Percentiles rank a stretch among this genome's conserved stretches.
phyloP scores from a whole-genome alignment of 92 coral and sea anemone species.

The Blastomussa wellsi region DNA sequence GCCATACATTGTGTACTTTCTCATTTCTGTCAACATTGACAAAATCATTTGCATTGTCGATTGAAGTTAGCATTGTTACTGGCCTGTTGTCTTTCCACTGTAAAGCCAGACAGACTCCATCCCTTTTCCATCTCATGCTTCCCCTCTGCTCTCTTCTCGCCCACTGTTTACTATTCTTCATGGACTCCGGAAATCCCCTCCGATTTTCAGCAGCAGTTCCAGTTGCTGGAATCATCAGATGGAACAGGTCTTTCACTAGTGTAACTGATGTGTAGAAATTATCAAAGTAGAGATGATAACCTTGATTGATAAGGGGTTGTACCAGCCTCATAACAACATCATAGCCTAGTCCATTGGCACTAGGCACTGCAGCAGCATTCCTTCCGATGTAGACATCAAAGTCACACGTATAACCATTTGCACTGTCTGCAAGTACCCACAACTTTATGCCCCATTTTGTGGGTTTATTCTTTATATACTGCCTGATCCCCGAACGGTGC shows the following conservation, averaged over 20 bases:
- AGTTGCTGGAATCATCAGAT: neutral
- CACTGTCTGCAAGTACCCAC: neutral
- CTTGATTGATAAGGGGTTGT: neutral
- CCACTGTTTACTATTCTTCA: neutral
- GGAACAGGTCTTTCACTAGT: neutral
- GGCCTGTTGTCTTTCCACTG: slow-evolving; percentile 23
- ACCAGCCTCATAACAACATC: neutral
- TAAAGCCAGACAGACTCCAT: slow-evolving; percentile 20
- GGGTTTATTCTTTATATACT: neutral
- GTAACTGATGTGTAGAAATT: neutral
- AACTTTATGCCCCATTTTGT: neutral
- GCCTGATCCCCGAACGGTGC: neutral
- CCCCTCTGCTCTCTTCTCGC: neutral
- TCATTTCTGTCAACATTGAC: neutral
- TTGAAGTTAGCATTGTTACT: slow-evolving; percentile 39
- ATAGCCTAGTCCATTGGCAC: slow-evolving; percentile 4
- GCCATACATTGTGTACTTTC: slow-evolving; percentile 24
- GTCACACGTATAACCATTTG: neutral
- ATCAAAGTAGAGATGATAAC: neutral
- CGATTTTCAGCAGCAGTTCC: slow-evolving; percentile 1
- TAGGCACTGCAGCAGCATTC: neutral
- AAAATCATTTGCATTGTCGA: slow-evolving; percentile 42
- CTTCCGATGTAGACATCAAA: neutral
- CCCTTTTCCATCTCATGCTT: slow-evolving; percentile 43
- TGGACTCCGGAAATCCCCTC: slow-evolving; percentile 1